Percentiles rank a stretch among this genome's conserved stretches.
phyloP scores from a whole-genome alignment of 2,888 invertebrate genomes.

The Leucoma salicis region DNA sequence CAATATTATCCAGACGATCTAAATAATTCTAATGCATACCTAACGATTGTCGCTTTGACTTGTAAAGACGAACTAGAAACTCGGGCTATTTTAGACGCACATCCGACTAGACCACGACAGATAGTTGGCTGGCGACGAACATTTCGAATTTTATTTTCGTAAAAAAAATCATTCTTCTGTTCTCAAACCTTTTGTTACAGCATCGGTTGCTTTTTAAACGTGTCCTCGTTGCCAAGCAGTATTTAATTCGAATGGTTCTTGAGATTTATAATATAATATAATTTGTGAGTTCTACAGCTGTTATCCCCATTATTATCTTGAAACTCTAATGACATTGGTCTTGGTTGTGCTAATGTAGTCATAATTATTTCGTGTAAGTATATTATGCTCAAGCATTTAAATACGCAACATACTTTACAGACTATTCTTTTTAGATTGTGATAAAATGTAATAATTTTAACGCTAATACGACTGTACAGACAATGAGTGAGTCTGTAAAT shows the following conservation, averaged over 20 bases:
- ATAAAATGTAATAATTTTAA: neutral
- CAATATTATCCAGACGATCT: slow-evolving; percentile 28
- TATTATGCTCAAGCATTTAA: slow-evolving; percentile 5
- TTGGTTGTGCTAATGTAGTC: slow-evolving; percentile 28
- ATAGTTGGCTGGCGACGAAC: slow-evolving; percentile 69
- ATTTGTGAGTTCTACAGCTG: slow-evolving; percentile 48
- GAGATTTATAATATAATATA: slow-evolving; percentile 44
- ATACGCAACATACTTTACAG: too few relatives aligned
- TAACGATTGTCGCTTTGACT: slow-evolving; percentile 53
- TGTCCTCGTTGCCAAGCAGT: slow-evolving; percentile 39
- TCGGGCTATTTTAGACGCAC: slow-evolving; percentile 59
- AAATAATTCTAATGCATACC: slow-evolving; percentile 50
- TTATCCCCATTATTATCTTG: slow-evolving; percentile 34
- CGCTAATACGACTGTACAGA: too few relatives aligned
- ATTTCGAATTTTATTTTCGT: slow-evolving; percentile 71
- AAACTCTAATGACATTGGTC: slow-evolving; percentile 31
- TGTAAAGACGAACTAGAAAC: slow-evolving; percentile 60
- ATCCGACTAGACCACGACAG: slow-evolving; percentile 61
- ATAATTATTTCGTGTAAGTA: slow-evolving; percentile 23
- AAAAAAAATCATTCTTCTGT: slow-evolving; percentile 55
- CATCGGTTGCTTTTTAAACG: slow-evolving; percentile 31
- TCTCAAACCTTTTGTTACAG: slow-evolving; percentile 64
- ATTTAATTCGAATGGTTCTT: slow-evolving; percentile 31
- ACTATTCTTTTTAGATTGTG: too few relatives aligned
- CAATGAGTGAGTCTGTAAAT: too few relatives aligned